These are phyloP conservation scores for Gymnorhina tibicen DNA, from an alignment of 2,113 vertebrate genomes.

Conservation along the genomic window DNA sequence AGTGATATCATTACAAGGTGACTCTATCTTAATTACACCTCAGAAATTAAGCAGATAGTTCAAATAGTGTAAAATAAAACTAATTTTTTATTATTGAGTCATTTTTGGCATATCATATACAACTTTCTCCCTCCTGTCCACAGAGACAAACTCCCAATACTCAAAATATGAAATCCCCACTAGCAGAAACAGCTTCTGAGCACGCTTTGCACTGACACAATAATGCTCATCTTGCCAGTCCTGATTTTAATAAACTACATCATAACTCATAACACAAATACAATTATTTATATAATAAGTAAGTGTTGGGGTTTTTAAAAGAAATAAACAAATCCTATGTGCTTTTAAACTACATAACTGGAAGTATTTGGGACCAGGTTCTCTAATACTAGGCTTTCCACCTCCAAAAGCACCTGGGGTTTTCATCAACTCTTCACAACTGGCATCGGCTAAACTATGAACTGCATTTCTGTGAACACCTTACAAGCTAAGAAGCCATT, in stretches of 20 bases:
- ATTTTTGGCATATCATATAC: background rate
- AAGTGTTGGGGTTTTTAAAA: background rate
- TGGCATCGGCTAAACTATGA: background rate
- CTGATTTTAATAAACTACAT: background rate
- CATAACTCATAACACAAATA: background rate
- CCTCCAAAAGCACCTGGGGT: background rate
- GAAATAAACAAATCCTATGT: background rate
- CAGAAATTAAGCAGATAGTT: conserved; percentile 15
- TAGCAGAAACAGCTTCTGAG: background rate
- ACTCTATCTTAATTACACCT: conserved; percentile 37
- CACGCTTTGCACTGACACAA: background rate
- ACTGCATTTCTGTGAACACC: background rate
- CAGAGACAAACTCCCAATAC: background rate
- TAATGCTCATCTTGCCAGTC: background rate
- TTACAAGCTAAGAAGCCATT: background rate
- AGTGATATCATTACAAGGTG: background rate
- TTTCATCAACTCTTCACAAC: background rate
- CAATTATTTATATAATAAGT: background rate
- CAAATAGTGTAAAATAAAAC: background rate
- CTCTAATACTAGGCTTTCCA: background rate
- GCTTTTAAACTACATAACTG: background rate
- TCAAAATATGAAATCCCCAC: background rate
- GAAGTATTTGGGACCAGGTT: background rate
- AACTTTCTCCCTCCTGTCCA: background rate
- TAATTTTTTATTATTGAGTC: background rate